These are phyloP conservation scores for Calameuta pallipes DNA, from an alignment of 2,888 invertebrate genomes.

Conservation along the genomic window DNA sequence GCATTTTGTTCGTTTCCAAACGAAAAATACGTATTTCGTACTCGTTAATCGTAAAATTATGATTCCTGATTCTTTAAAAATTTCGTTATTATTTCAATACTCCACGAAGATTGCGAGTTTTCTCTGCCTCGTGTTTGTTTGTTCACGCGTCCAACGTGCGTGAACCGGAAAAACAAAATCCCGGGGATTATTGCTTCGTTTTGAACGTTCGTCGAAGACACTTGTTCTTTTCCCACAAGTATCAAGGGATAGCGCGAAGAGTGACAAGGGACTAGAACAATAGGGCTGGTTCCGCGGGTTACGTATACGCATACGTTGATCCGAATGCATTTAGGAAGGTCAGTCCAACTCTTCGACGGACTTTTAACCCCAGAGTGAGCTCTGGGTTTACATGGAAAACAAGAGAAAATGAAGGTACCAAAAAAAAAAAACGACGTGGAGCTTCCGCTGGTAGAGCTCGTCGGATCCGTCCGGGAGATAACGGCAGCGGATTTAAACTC, in stretches of 20 bases:
- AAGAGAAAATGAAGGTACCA: neutral
- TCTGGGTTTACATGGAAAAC: slow-evolving; percentile 23
- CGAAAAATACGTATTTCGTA: neutral
- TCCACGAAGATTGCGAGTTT: neutral
- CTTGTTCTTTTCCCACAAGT: slow-evolving; percentile 24
- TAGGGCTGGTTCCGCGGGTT: slow-evolving; percentile 38
- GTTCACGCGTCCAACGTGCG: neutral
- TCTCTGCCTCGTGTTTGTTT: neutral
- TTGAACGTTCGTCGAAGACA: slow-evolving; percentile 18
- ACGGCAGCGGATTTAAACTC: neutral
- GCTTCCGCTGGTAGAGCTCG: neutral
- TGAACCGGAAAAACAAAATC: neutral
- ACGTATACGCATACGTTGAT: slow-evolving; percentile 24
- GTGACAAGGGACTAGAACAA: slow-evolving; percentile 53
- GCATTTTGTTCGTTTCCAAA: neutral
- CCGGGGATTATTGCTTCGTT: neutral
- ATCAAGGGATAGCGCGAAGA: slow-evolving; percentile 37
- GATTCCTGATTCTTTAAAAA: neutral
- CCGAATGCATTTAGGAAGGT: slow-evolving; percentile 37
- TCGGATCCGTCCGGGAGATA: neutral
- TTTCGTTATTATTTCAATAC: neutral
- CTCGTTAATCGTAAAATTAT: neutral
- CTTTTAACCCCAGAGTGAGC: slow-evolving; percentile 20
- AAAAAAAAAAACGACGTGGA: slow-evolving; percentile 18
- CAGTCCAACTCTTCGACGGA: slow-evolving; percentile 22